Conservation (phyloP, 2,888 invertebrate genomes). For the Monopis laevigella region DNA sequence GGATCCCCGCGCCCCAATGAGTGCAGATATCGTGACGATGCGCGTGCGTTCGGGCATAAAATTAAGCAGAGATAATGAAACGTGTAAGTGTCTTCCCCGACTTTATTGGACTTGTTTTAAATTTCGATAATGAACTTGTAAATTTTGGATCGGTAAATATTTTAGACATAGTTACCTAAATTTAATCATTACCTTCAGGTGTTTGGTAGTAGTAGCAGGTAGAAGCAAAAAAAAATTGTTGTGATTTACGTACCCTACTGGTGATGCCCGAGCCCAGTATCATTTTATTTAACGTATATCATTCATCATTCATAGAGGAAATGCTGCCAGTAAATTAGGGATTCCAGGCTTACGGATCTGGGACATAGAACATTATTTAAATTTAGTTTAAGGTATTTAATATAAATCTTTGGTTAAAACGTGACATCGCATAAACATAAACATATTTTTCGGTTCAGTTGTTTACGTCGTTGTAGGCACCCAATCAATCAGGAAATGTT, state of each 20-base stretch:
- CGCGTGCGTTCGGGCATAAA: slow-evolving; percentile 60
- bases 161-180: too few species aligned
- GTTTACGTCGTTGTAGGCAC: slow-evolving; percentile 29
- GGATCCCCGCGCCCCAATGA: slow-evolving; percentile 17
- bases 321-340: too few species aligned
- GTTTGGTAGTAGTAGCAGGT: too few species aligned
- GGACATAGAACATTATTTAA: too few species aligned
- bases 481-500: slow-evolving; percentile 38
- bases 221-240: too few species aligned
- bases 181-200: too few species aligned
- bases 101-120: not conserved
- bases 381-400: too few species aligned
- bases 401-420: slow-evolving; percentile 3
- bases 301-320: too few species aligned
- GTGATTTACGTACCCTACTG: too few species aligned
- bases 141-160: slow-evolving; percentile 6
- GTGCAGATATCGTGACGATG: slow-evolving; percentile 27
- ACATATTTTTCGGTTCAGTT: slow-evolving; percentile 21
- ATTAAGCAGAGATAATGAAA: slow-evolving; percentile 63
- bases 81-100: slow-evolving; percentile 27
- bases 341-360: too few species aligned
- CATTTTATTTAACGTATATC: too few species aligned
- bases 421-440: slow-evolving; percentile 12
- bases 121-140: slow-evolving; percentile 1
- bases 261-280: too few species aligned